These are phyloP conservation scores for Chionis minor DNA, from an alignment of 2,113 vertebrate species.

Conservation along the genomic window DNA sequence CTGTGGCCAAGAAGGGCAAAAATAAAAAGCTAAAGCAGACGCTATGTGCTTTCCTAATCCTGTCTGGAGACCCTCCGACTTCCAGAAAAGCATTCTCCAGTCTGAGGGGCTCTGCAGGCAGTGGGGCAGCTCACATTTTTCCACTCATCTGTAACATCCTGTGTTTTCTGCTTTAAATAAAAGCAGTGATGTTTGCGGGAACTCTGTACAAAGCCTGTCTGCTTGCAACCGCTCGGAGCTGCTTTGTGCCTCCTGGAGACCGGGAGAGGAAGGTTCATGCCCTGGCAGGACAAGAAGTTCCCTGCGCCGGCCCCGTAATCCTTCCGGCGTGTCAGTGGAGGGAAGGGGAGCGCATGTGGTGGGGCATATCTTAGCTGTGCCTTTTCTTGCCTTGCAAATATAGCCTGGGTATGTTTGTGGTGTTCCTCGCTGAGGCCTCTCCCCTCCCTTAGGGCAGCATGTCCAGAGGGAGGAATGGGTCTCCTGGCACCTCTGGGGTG, in stretches of 20 bases:
- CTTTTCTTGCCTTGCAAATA: background rate
- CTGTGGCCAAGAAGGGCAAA: slow-evolving; percentile 19
- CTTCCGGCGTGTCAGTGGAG: slow-evolving; percentile 8
- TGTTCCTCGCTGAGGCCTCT: background rate
- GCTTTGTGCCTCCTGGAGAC: slow-evolving; percentile 53
- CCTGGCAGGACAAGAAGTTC: slow-evolving; percentile 60
- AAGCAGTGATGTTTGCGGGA: slow-evolving; percentile 31
- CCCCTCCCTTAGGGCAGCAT: accelerated
- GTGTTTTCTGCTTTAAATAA: slow-evolving; percentile 60
- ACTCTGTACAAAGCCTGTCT: slow-evolving; percentile 40
- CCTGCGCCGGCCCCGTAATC: slow-evolving; percentile 37
- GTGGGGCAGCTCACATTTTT: slow-evolving; percentile 36
- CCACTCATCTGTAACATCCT: slow-evolving; percentile 67
- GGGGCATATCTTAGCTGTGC: background rate
- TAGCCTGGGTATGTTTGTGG: background rate
- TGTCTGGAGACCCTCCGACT: slow-evolving; percentile 57
- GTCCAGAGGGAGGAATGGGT: background rate
- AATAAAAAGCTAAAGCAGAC: slow-evolving; percentile 1
- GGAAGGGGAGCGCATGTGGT: background rate
- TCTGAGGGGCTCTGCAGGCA: slow-evolving; percentile 54
- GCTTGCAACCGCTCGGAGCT: background rate
- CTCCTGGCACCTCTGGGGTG: accelerated
- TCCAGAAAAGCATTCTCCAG: slow-evolving; percentile 24
- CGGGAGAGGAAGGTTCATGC: slow-evolving; percentile 14
- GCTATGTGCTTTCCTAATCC: slow-evolving; percentile 44